These are phyloP conservation scores for Cavia porcellus DNA, from an alignment of 2,113 vertebrate species.

Conservation along the genomic window DNA sequence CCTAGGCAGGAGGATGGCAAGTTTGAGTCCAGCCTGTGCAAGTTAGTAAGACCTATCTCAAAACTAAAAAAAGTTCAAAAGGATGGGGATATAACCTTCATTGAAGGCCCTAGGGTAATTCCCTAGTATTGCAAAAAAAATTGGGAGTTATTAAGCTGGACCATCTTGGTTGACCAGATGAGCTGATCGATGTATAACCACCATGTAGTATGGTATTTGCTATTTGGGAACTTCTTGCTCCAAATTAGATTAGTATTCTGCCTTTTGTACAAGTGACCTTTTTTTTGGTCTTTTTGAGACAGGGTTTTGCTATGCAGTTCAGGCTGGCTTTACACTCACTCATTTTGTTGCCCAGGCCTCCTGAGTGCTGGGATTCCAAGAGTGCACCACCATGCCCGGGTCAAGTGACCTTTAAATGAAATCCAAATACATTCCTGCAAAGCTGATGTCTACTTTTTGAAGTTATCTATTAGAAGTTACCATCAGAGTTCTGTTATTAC, in stretches of 20 bases:
- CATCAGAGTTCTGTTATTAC: constrained; percentile 23
- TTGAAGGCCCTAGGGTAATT: background rate
- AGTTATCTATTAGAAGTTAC: background rate
- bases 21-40: background rate
- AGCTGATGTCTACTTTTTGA: background rate
- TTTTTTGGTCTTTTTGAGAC: too few species aligned
- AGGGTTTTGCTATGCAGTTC: too few species aligned
- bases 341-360: too few species aligned
- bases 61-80: background rate
- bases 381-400: too few species aligned
- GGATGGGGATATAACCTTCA: background rate
- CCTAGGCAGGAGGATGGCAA: background rate
- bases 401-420: background rate
- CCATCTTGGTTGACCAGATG: constrained; percentile 22
- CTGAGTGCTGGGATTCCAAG: too few species aligned
- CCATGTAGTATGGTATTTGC: background rate
- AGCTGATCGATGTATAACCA: background rate
- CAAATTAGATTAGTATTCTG: background rate
- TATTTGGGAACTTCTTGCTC: background rate
- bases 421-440: background rate
- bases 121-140: background rate
- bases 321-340: too few species aligned
- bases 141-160: background rate
- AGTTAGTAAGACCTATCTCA: background rate
- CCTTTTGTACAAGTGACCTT: background rate